Evolutionary conservation across 2,888 invertebrate species (phyloP).

Genomic region (Ophioninae sp.): DNA sequence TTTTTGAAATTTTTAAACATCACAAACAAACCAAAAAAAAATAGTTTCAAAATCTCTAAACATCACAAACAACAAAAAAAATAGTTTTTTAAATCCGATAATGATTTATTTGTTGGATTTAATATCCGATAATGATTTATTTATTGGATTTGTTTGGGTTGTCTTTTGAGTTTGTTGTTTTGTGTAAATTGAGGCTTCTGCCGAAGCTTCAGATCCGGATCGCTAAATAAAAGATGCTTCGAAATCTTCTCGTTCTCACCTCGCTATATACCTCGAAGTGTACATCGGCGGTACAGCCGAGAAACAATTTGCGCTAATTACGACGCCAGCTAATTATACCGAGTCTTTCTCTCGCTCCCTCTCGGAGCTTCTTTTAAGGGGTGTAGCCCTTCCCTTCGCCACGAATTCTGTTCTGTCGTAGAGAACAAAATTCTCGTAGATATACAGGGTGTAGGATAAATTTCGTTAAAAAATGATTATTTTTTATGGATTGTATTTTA

Average conservation of each 20-base stretch:
- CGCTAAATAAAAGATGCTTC: too few relatives aligned
- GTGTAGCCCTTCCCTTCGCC: slow-evolving; percentile 9
- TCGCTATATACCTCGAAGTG: slow-evolving; percentile 24
- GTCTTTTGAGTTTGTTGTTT: background rate
- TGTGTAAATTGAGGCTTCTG: background rate
- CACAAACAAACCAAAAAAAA: too few relatives aligned
- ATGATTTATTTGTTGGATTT: too few relatives aligned
- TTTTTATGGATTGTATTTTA: too few relatives aligned
- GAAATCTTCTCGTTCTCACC: slow-evolving; percentile 24
- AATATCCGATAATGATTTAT: too few relatives aligned
- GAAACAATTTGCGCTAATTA: slow-evolving; percentile 80
- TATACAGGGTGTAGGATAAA: too few relatives aligned
- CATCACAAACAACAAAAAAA: background rate
- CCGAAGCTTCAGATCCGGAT: too few relatives aligned
- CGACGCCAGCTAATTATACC: slow-evolving; percentile 78
- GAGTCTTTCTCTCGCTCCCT: slow-evolving; percentile 57
- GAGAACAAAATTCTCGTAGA: slow-evolving; percentile 34
- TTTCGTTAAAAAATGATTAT: too few relatives aligned
- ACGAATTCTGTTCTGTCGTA: slow-evolving; percentile 40
- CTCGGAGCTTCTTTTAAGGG: slow-evolving; percentile 31
- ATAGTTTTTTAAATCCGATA: too few relatives aligned
- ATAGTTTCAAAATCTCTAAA: too few relatives aligned
- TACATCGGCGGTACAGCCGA: slow-evolving; percentile 62
- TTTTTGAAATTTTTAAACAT: too few relatives aligned
- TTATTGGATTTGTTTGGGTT: background rate